Base-by-base conservation (phyloP, 2,113 vertebrate genomes). In the Chitala chitala region DNA sequence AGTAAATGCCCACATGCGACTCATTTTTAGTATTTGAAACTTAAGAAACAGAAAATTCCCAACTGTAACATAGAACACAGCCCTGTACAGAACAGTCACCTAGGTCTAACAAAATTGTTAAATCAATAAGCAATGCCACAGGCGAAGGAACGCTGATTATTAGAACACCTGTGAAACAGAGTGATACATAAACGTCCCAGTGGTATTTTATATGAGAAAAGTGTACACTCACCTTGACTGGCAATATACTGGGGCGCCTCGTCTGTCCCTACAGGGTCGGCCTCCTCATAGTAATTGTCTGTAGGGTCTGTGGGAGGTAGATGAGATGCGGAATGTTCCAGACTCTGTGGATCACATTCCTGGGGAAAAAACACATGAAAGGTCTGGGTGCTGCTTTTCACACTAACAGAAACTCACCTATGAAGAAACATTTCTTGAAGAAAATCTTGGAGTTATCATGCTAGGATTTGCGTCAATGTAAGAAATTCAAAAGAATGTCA, bases 271-370 rank as follows among this genome's bases (percentile, higher is more conserved):
- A 98, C 88, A 7, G 96, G 96, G 77, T 96, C 93, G 0, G 97
- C 97, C 79, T 98, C 97, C 82, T 99, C 97, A 5, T 98, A 99
- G 86, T 98, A 97, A 85, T 97, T 96, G 83, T 99, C 96, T 0
- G 97, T 96, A 0, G 94, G 93, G 3, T 95, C 92, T 3, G 94
- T 95, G 76, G 89, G 91, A 71, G 96, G 96, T 66, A 98, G 79
- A 0, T 94, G 95, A 10, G 97, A 96, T 64, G 96, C 94, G 4
- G 90, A 90, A 77, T 94, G 93, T 5, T 81, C 88, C 0, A 88
- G 84, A 44, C 86, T 90, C 95, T 98, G 69, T 29, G n/a, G 51
- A 76, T 61, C 61, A 73, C n/a, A n/a, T n/a, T n/a, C n/a, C n/a
- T n/a, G 70, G 77, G 71, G 12, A 10, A 9, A 31, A 74, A 17